Percentiles rank a stretch among this genome's conserved stretches.
phyloP scores from a whole-genome alignment of 2,113 vertebrate genomes.

The Puma concolor region DNA sequence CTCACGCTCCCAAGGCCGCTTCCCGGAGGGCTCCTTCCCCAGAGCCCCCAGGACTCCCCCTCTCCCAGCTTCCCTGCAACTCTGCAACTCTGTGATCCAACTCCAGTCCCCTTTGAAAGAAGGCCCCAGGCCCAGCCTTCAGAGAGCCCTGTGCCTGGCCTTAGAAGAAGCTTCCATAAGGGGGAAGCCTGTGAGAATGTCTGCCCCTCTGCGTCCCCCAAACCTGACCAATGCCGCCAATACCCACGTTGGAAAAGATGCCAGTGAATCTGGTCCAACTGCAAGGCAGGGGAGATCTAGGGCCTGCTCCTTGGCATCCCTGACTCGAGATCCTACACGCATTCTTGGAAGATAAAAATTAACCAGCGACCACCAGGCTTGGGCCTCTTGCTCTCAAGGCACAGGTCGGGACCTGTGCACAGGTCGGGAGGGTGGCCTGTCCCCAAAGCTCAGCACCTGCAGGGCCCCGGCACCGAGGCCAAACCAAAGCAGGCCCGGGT shows the following conservation, averaged over 20 bases:
- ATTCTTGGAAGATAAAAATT: slow-evolving; percentile 67
- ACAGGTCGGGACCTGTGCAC: fast-evolving
- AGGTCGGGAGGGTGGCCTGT: neutral
- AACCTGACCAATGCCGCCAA: neutral
- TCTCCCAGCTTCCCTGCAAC: too few species aligned
- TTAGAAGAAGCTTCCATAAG: neutral
- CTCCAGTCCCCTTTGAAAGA: neutral
- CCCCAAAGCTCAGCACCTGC: neutral
- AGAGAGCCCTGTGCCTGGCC: neutral
- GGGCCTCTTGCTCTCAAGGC: fast-evolving
- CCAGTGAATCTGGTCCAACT: neutral
- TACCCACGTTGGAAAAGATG: neutral
- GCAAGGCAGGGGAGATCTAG: fast-evolving
- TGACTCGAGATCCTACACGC: neutral
- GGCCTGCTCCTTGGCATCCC: slow-evolving; percentile 16
- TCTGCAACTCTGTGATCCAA: neutral
- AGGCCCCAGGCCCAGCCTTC: neutral
- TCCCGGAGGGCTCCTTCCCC: neutral
- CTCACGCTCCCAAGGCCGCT: neutral
- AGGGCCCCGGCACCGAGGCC: neutral
- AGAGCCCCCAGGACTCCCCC: neutral
- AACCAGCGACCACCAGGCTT: neutral
- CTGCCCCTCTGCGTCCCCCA: neutral
- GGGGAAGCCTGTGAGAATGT: fast-evolving
- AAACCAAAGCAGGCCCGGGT: neutral